Percentiles rank a stretch among this genome's conserved stretches.
Evolutionary conservation across 2,113 vertebrate species (phyloP).

Genomic region (Burhinus bistriatus): DNA sequence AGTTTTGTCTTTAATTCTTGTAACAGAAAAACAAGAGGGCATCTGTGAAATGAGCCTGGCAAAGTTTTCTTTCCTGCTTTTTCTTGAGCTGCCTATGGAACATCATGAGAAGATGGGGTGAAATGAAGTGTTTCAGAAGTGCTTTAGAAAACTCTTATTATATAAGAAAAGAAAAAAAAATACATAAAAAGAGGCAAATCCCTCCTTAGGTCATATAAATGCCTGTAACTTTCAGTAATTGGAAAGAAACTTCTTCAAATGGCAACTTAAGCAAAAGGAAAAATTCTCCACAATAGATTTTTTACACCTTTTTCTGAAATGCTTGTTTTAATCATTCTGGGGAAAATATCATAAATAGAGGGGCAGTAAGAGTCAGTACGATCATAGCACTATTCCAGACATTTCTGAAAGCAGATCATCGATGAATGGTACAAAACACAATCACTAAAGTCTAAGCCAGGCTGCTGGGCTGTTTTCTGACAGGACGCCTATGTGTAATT

Average conservation of each 20-base stretch:
- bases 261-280: background rate
- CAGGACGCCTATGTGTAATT: rapidly evolving
- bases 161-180: background rate
- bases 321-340: background rate
- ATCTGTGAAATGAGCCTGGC: background rate
- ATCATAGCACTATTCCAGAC: background rate
- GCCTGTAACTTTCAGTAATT: background rate
- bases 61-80: background rate
- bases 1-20: background rate
- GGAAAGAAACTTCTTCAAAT: background rate
- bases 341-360: background rate
- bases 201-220: background rate
- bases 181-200: background rate
- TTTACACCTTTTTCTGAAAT: background rate
- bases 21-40: background rate
- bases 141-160: background rate
- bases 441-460: background rate
- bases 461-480: background rate
- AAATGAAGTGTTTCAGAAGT: background rate
- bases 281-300: background rate
- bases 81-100: background rate
- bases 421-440: background rate
- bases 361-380: background rate
- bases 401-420: background rate
- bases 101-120: background rate